Base-by-base conservation (phyloP, 2,888 invertebrate genomes). In the Ethmia dodecea region DNA sequence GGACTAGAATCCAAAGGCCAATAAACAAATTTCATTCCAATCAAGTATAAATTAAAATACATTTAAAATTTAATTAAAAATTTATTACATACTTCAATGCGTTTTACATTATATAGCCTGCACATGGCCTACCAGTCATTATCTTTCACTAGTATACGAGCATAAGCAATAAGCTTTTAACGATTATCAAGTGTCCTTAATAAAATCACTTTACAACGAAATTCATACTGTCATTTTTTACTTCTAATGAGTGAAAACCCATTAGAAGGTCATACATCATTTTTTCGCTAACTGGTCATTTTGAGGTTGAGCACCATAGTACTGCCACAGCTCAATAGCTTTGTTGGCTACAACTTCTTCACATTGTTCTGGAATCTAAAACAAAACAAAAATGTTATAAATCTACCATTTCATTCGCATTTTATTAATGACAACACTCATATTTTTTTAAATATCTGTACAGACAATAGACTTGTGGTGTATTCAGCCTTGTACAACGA, bases 271-370 rank as follows among this genome's bases (percentile, higher is more conserved):
- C 84, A 83, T 84, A 63, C 83, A 84, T 86, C 86, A 86, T 83
- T 84, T 86, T 59, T 86, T 86, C 18, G 75, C 77, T 2, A 84
- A 55, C 33, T 70, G 76, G 35, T 86, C 86, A 34, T 59, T 80
- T 39, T 84, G 86, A 0, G 86, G 81, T 37, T 79, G 83, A 2
- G 81, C 91, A 37, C 94, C 94, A 66, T 94, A 91, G 61, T 92
- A 92, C 62, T 94, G 94, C 94, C 95, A 95, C 49, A 93, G 86
- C 55, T 95, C 95, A 4, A 96, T 93, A 1, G 94, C 93, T 75
- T 95, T 94, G 60, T 93, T 94, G 0, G 94, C 94, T 40, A 95
- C 92, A 2, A 93, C 89, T 64, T 95, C 95, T 45, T 93, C 91
- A 50, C 89, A 90, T 72, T 96, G 94, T 62, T 94, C 92, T 3